These are phyloP conservation scores for Myzus persicae DNA, from an alignment of 1,140 invertebrate genomes.

Conservation along the genomic window DNA sequence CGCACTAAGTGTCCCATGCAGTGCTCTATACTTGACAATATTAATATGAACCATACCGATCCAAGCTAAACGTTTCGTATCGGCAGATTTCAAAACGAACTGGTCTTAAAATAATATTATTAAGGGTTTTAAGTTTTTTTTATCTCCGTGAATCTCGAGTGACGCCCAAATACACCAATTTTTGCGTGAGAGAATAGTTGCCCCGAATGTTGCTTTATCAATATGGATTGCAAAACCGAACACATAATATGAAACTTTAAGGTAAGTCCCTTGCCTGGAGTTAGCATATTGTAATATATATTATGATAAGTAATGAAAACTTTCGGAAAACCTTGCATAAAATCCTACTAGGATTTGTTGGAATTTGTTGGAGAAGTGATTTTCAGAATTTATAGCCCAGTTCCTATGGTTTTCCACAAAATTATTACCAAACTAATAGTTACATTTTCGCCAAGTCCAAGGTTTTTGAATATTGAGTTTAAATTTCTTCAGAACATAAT, in stretches of 20 bases:
- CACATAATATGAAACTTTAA: neutral
- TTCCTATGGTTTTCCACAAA: neutral
- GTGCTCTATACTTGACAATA: neutral
- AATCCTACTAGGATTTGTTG: neutral
- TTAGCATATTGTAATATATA: neutral
- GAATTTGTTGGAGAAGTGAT: neutral
- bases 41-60: neutral
- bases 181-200: neutral
- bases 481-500: neutral
- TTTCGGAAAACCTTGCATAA: neutral
- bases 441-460: neutral
- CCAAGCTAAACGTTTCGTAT: neutral
- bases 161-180: fast-evolving
- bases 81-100: neutral
- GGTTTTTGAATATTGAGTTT: neutral
- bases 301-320: neutral
- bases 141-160: neutral
- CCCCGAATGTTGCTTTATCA: neutral
- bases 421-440: neutral
- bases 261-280: neutral
- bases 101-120: neutral
- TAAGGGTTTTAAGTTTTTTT: neutral
- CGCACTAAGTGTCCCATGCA: neutral
- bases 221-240: neutral
- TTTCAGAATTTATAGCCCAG: neutral